Base-by-base conservation (phyloP, 2,888 invertebrate species). In the Amorpha juglandis region DNA sequence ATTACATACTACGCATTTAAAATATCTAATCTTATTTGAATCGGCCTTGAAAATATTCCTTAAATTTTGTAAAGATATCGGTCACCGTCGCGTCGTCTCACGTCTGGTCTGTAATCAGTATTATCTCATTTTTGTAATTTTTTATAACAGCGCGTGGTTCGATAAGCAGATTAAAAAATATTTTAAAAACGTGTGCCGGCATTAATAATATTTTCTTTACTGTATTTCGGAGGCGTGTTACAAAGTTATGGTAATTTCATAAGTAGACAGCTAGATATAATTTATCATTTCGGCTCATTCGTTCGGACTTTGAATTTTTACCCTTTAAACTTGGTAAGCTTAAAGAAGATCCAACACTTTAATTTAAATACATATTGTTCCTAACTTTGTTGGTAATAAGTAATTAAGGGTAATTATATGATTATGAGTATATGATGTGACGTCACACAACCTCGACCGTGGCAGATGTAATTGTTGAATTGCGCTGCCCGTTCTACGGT, bases 401-500 rank as follows among this genome's bases (percentile, higher is more conserved):
- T 27, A 27, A 27, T 27, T 47, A 63, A 53, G 12, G 33, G 21
- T 47, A 27, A 47, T 63, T 62, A 66, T 33, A 35, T 19, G 53
- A 66, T 66, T 53, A 66, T 33, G 27, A 35, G 19, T 65, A 12
- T 16, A 19, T 16, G 48, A 16, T 16, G 53, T 63, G 66, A 68
- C 67, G 53, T 67, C 63, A 68, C 53, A 67, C 63, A 47, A 76
- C 89, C 89, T 88, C 83, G 87, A 83, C 88, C 88, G 84, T 87
- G 86, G 81, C 79, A 84, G 83, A 84, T 84, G 85, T 86, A 89
- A 90, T 89, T 87, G 89, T 89, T 84, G 84, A 89, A 88, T 91
- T 88, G 83, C 83, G 85, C 77, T 82, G 81, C 81, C 78, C 83
- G 84, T 79, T 81, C 79, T 82, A 77, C 83, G 78, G 82, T 83